phyloP scores from a whole-genome alignment of 2,113 vertebrate genomes.

The Rhea pennata region DNA sequence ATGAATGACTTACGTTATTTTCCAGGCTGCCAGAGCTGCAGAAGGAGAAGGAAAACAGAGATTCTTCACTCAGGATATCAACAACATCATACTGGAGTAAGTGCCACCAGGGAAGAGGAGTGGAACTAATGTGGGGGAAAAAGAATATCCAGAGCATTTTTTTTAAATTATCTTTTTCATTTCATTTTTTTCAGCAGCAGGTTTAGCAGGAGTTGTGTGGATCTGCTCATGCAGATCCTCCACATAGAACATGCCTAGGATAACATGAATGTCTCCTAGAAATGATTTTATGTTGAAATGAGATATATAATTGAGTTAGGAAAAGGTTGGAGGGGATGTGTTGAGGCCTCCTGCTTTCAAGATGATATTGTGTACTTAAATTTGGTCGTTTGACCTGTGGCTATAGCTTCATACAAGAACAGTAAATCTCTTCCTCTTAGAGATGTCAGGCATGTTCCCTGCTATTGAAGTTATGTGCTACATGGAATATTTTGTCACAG shows the following conservation, averaged over 20 bases:
- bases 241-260: background rate
- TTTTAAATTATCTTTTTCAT: no score
- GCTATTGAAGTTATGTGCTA: background rate
- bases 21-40: constrained; percentile 84
- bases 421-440: background rate
- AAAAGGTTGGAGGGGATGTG: background rate
- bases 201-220: background rate
- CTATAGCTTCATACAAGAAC: background rate
- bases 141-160: background rate
- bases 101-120: constrained; percentile 2
- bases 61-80: constrained; percentile 91
- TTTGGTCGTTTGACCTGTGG: background rate
- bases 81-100: constrained; percentile 91
- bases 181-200: background rate
- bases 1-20: constrained; percentile 35
- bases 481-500: background rate
- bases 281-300: background rate
- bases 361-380: background rate
- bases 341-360: background rate
- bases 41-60: constrained; percentile 90
- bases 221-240: background rate
- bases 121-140: background rate
- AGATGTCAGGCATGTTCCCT: background rate
- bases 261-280: background rate
- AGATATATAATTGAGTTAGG: background rate